Evolutionary conservation across 2,888 invertebrate species (phyloP), one percentile per base, ranked within the genome.

Genomic region (Agrotis clavis): DNA sequence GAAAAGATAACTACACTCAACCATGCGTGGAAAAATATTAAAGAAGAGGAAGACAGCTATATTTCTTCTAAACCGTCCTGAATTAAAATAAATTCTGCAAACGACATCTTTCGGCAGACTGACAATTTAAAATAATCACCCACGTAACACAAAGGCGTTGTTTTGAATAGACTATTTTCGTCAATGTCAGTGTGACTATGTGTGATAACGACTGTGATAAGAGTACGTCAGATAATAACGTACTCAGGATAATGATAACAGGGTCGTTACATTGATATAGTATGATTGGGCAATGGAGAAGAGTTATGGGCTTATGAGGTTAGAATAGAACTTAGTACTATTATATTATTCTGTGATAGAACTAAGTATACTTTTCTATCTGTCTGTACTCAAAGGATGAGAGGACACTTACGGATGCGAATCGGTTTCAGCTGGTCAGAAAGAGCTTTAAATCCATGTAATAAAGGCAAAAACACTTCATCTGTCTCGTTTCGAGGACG

Each of bases 121-220:
- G 5, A 21, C 1, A n/a, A 48, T 6, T 35, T 16, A 54, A 21
- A 53, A 51, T 50, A 72, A 45, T 53, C 18, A 16, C 57, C 21
- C 50, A 51, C 19, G 41, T 50, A 62, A 57, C 21, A 77, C 48
- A 71, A 72, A 62, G 45, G 21, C 5, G 21, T 61, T 64, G 50
- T 25, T 25, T 18, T 48, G 25, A 30, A 19, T 41, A 54, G 14
- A 41, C 18, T 41, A 50, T 54, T 51, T 50, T 67, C 21, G n/a
- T 48, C 73, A 64, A 77, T 78, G 54, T 61, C 50, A 64, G 56
- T 65, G 48, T 66, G 65, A 62, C 21, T 0, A 60, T 56, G 48
- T 51, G 19, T 56, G 60, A 77, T 78, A 68, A 65, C 47, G 45
- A 51, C n/a, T 35, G 48, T 35, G 65, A 78, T 78, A 71, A 51